Conservation (phyloP, 1,140 invertebrate species). For the Nautilus pompilius region DNA sequence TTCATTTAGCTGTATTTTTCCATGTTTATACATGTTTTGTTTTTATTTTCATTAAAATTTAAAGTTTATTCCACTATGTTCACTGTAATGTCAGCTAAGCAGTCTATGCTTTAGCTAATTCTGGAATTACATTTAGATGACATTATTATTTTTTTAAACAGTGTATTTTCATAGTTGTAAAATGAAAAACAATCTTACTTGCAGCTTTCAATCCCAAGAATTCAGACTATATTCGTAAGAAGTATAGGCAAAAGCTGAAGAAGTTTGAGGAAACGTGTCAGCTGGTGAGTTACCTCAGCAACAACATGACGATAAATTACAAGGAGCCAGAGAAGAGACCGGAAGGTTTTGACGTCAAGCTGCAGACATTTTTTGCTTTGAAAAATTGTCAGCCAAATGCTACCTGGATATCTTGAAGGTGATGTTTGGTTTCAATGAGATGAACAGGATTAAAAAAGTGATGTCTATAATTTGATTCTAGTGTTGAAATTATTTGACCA, state of each 20-base stretch:
- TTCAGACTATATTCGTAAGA: slow-evolving; percentile 53
- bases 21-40: too few relatives aligned
- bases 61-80: too few relatives aligned
- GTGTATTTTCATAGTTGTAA: too few relatives aligned
- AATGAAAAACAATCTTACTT: too few relatives aligned
- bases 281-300: slow-evolving; percentile 52
- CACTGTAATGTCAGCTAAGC: too few relatives aligned
- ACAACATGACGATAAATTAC: slow-evolving; percentile 53
- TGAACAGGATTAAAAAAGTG: neutral
- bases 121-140: too few relatives aligned
- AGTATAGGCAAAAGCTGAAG: slow-evolving; percentile 53
- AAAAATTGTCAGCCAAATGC: slow-evolving; percentile 41
- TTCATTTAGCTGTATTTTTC: too few relatives aligned
- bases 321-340: slow-evolving; percentile 47
- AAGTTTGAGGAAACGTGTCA: slow-evolving; percentile 55
- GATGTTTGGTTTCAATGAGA: neutral
- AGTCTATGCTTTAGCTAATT: too few relatives aligned
- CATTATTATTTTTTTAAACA: too few relatives aligned
- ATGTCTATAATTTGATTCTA: neutral
- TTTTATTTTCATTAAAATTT: too few relatives aligned
- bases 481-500: neutral
- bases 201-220: slow-evolving; percentile 55
- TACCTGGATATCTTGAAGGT: slow-evolving; percentile 42
- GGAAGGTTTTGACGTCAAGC: slow-evolving; percentile 50
- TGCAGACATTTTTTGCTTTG: slow-evolving; percentile 51